phyloP scores from a whole-genome alignment of 2,113 vertebrate species.

The Dasyprocta punctata region DNA sequence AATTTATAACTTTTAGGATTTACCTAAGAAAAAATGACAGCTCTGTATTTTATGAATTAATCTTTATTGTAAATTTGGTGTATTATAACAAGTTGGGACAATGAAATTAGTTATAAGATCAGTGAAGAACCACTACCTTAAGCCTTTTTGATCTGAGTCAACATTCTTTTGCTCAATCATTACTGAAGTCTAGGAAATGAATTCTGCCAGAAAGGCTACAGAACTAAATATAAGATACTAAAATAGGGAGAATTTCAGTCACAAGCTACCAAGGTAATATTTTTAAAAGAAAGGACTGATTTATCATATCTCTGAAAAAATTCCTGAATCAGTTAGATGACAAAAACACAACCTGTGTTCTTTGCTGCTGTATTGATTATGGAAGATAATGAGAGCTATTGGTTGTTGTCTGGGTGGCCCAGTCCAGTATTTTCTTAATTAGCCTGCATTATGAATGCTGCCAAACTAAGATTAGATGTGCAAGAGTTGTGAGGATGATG shows the following conservation, averaged over 20 bases:
- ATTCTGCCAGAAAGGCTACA: constrained; percentile 40
- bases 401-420: background rate
- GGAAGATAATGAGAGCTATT: background rate
- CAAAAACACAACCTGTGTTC: background rate
- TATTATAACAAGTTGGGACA: background rate
- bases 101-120: constrained; percentile 13
- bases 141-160: constrained; percentile 24
- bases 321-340: background rate
- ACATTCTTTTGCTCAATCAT: constrained; percentile 54
- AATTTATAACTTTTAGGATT: background rate
- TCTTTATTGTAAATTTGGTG: constrained; percentile 38
- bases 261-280: constrained; percentile 21
- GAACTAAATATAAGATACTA: background rate
- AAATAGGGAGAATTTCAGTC: background rate
- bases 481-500: background rate
- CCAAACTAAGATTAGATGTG: background rate
- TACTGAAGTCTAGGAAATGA: constrained; percentile 52
- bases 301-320: constrained; percentile 51
- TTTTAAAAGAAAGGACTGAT: constrained; percentile 40
- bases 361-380: constrained; percentile 24
- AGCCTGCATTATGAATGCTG: background rate
- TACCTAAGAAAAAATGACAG: background rate
- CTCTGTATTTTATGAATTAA: background rate
- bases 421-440: constrained; percentile 53
- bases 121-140: constrained; percentile 60